Evolutionary conservation across 35 echinoderm and acorn worm genomes (phyloP), one percentile per base, ranked within the genome.

Genomic region (Lytechinus variegatus): DNA sequence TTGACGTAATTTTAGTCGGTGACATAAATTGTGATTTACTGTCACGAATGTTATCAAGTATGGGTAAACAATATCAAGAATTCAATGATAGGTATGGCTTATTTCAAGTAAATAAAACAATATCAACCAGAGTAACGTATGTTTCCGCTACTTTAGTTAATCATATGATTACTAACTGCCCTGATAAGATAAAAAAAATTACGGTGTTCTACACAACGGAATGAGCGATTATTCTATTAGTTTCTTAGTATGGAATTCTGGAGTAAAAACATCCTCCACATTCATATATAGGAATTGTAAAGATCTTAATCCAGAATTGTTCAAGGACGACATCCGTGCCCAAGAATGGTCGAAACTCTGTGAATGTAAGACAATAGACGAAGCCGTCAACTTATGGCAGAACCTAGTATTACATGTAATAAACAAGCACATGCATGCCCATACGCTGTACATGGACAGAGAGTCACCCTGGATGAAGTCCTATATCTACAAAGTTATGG

Each of bases 401-500:
- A 90, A 33, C 88, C 28, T 90, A 13, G 9, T 12, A 33, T 90
- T 28, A 90, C 11, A 12, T 9, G 28, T 90, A 90, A 11, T 29
- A 90, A 90, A 90, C 28, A 90, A 90, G 28, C 11, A 90, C 66
- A 86, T 86, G 66, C 66, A 11, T 11, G 28, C 29, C 11, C 11
- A 28, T 90, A 12, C 28, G 9, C 11, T 12, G 28, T 9, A 33
- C 9, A 90, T 90, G 88, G 88, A 90, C 28, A 90, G 88, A 33
- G 88, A 90, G 9, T 90, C 88, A 28, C 88, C 88, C 88, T 90
- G 88, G 88, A 90, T 90, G 88, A 90, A 90, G 29, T 90, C 88
- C 29, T 11, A 90, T 12, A 12, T 90, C 88, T 90, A 90, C 88
- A 11, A 90, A 90, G 11, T 90, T 28, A 90, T 90, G 88, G 29